phyloP scores from a whole-genome alignment of 2,113 vertebrate species.

The Cottus gobio region DNA sequence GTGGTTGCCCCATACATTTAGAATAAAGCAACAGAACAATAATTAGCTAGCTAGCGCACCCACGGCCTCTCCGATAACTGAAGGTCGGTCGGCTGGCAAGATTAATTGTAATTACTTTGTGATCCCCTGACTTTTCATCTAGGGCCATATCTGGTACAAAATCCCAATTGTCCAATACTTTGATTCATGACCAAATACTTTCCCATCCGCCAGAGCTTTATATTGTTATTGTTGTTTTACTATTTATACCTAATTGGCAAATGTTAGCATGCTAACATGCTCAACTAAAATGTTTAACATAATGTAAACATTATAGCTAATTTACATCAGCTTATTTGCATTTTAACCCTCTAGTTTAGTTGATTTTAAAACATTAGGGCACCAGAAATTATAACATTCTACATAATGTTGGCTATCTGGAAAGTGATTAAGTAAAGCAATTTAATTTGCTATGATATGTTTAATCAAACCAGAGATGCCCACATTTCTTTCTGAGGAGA shows the following conservation, averaged over 20 bases:
- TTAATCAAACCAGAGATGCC: slow-evolving; percentile 11
- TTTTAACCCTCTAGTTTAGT: not conserved
- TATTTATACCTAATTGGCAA: not conserved
- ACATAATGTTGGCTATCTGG: no score
- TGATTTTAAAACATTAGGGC: not conserved
- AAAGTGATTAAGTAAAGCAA: not conserved
- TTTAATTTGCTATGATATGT: not conserved
- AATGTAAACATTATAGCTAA: not conserved
- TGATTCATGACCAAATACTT: not conserved
- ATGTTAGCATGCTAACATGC: not conserved
- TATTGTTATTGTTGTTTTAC: not conserved
- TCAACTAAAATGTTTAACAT: not conserved
- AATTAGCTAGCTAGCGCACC: not conserved
- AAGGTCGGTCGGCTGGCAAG: no score
- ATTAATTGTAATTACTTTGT: not conserved
- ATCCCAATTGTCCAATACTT: no score
- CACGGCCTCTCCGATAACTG: no score
- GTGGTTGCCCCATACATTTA: no score
- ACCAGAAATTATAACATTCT: not conserved
- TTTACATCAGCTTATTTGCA: not conserved
- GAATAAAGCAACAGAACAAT: not conserved
- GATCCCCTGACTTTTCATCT: not conserved
- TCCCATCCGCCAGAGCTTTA: not conserved
- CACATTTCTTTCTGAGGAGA: slow-evolving; percentile 15
- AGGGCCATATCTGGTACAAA: no score